phyloP scores from a whole-genome alignment of 1,140 invertebrate genomes.

The Polypedilum vanderplanki region DNA sequence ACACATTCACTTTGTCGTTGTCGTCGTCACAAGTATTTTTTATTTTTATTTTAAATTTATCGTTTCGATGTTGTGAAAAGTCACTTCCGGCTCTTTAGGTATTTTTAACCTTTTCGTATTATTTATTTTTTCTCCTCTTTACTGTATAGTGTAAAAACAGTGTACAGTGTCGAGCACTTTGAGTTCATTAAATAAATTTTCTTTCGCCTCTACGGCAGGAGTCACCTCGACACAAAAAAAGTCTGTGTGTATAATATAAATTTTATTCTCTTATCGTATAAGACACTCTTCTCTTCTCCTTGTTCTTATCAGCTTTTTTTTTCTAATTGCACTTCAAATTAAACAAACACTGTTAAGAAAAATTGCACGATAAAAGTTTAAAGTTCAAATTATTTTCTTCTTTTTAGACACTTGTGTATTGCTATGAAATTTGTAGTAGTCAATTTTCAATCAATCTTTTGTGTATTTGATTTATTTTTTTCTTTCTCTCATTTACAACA shows the following conservation, averaged over 20 bases:
- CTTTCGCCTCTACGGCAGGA: neutral
- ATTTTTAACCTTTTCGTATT: slow-evolving; percentile 25
- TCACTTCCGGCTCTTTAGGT: slow-evolving; percentile 21
- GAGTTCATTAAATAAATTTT: slow-evolving; percentile 20
- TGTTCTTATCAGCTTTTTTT: slow-evolving; percentile 19
- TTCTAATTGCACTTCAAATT: neutral
- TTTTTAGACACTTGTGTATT: neutral
- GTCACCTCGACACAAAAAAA: slow-evolving; percentile 24
- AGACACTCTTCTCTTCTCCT: neutral
- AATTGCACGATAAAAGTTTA: neutral
- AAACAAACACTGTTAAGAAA: neutral
- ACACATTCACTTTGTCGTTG: slow-evolving; percentile 3
- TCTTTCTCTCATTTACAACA: neutral
- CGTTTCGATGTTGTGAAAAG: slow-evolving; percentile 19
- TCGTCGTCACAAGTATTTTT: neutral
- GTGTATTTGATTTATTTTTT: neutral
- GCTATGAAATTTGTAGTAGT: neutral
- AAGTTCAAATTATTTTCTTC: slow-evolving; percentile 16
- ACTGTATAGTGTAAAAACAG: neutral
- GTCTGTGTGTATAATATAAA: neutral
- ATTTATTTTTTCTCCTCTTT: neutral
- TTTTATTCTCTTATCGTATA: slow-evolving; percentile 17
- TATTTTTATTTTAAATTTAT: neutral
- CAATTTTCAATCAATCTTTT: neutral
- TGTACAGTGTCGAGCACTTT: slow-evolving; percentile 16